phyloP scores from a whole-genome alignment of 37 sponge, comb jelly and placozoan species.

The Hormiphora californensis region DNA sequence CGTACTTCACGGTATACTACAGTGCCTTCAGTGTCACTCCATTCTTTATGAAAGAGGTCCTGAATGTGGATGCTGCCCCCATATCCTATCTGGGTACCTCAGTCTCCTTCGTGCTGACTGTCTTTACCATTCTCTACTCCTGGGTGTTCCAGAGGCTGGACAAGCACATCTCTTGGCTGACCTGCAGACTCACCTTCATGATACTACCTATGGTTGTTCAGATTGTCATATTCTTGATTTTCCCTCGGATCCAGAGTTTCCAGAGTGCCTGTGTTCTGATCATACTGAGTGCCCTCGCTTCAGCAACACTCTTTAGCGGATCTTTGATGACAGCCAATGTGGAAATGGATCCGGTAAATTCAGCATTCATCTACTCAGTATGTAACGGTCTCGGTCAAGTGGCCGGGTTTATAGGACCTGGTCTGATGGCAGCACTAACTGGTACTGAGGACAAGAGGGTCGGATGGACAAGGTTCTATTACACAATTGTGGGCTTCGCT shows the following conservation, averaged over 20 bases:
- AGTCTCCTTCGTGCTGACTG: background rate
- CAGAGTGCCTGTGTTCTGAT: background rate
- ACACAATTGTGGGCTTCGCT: background rate
- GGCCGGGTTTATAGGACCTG: background rate
- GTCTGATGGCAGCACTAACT: background rate
- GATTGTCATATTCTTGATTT: background rate
- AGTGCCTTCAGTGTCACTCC: background rate
- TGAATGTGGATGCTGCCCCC: background rate
- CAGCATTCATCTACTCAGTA: background rate
- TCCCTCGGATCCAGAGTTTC: background rate
- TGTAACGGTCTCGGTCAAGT: background rate
- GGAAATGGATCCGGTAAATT: background rate
- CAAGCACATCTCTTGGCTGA: background rate
- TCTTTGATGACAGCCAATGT: background rate
- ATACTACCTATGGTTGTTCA: background rate
- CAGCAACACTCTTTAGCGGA: slow-evolving; percentile 2
- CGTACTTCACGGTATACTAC: background rate
- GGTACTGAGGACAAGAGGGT: background rate
- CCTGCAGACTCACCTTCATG: background rate
- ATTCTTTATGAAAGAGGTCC: background rate
- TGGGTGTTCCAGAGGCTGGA: background rate
- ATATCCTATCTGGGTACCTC: background rate
- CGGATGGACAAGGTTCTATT: background rate
- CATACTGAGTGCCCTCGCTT: background rate
- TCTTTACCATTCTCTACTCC: background rate